These are phyloP conservation scores for Donacobius atricapilla DNA, from an alignment of 2,113 vertebrate genomes.

Conservation along the genomic window DNA sequence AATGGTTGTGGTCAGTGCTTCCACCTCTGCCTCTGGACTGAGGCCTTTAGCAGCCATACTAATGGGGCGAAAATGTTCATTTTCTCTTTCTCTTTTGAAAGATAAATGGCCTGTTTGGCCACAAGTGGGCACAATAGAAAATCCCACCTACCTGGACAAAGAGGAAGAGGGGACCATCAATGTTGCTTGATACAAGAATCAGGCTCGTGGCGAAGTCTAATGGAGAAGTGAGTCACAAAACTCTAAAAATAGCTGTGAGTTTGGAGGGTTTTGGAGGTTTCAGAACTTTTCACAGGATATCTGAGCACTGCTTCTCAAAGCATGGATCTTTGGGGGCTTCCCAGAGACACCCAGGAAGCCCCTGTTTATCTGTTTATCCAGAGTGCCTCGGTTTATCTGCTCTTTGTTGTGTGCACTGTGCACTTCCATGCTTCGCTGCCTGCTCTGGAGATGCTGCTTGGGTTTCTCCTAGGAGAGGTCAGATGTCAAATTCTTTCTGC, in stretches of 20 bases:
- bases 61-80: not conserved
- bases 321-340: not conserved
- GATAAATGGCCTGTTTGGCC: not conserved
- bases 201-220: not conserved
- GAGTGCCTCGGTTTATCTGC: not conserved
- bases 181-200: not conserved
- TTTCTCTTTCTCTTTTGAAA: not conserved
- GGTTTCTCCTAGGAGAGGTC: not conserved
- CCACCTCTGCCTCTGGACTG: not conserved
- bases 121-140: not conserved
- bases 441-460: not conserved
- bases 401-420: not conserved
- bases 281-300: not conserved
- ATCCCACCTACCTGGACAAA: not conserved
- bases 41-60: not conserved
- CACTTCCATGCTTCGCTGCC: not conserved
- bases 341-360: not conserved
- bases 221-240: rapidly evolving
- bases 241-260: not conserved
- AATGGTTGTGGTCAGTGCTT: not conserved
- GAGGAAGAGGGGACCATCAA: not conserved
- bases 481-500: conserved; percentile 31
- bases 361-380: not conserved
- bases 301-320: not conserved
- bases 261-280: not conserved